These are phyloP conservation scores for Halcyon chelicuti DNA, from an alignment of 2,797 vertebrate genomes.

Conservation along the genomic window DNA sequence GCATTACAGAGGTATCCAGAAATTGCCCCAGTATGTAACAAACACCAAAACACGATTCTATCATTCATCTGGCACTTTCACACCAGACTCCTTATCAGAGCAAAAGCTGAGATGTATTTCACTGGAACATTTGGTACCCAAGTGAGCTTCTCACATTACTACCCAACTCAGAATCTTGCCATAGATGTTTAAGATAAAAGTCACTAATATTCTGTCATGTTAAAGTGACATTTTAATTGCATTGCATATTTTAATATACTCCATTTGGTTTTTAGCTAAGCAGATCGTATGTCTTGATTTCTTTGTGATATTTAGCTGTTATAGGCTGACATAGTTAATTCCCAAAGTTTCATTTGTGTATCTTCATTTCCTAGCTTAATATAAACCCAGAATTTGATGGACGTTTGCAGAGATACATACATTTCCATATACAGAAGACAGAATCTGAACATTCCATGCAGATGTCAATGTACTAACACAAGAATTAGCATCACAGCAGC, in stretches of 20 bases:
- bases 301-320: conserved; percentile 22
- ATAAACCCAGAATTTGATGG: not conserved
- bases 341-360: conserved; percentile 40
- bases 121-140: not conserved
- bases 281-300: conserved; percentile 37
- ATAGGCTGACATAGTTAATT: conserved; percentile 57
- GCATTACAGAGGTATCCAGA: not conserved
- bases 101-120: not conserved
- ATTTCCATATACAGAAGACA: not conserved
- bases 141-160: not conserved
- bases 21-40: not conserved
- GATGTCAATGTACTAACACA: not conserved
- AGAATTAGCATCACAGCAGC: not conserved
- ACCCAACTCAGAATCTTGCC: not conserved
- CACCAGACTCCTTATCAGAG: not conserved
- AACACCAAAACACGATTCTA: not conserved
- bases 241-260: conserved; percentile 60
- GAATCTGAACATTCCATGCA: not conserved
- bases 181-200: not conserved
- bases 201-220: conserved; percentile 21
- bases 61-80: not conserved
- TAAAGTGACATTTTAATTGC: conserved; percentile 63
- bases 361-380: conserved; percentile 57
- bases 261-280: not conserved
- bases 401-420: not conserved